These are phyloP conservation scores for Mesochorus sp. DNA, from an alignment of 2,888 invertebrate species.

Conservation along the genomic window DNA sequence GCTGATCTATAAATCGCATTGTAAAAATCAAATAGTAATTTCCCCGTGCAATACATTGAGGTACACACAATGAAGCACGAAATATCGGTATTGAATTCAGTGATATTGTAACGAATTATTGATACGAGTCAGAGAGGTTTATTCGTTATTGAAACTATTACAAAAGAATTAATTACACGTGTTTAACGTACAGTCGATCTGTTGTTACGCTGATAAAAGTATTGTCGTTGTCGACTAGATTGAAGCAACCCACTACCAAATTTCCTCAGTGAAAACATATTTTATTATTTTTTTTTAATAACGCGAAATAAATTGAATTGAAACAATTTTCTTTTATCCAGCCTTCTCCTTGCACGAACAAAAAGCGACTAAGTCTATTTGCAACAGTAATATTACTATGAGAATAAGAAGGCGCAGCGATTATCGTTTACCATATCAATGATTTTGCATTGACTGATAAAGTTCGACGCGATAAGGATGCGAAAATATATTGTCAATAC, in stretches of 20 bases:
- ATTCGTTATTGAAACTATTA: background rate
- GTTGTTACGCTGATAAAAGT: constrained; percentile 54
- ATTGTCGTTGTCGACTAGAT: constrained; percentile 43
- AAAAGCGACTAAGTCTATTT: constrained; percentile 1
- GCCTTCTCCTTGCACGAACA: constrained; percentile 3
- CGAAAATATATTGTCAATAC: background rate
- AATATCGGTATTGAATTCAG: background rate
- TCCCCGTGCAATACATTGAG: too few relatives aligned
- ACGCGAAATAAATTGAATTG: background rate
- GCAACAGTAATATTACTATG: background rate
- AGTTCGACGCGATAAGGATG: constrained; percentile 43
- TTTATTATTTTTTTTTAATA: too few relatives aligned
- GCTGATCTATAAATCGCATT: background rate
- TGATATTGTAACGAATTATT: too few relatives aligned
- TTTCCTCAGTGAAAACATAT: constrained; percentile 69
- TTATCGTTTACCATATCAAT: background rate
- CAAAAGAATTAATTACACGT: background rate
- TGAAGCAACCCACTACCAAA: constrained; percentile 62
- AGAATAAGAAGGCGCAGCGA: background rate
- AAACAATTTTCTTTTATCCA: too few relatives aligned
- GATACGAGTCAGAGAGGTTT: too few relatives aligned
- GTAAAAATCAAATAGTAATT: too few relatives aligned
- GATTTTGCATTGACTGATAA: constrained; percentile 44
- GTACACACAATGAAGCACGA: too few relatives aligned
- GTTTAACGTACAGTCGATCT: constrained; percentile 59